phyloP scores from a whole-genome alignment of 2,113 vertebrate genomes.

The Hepsetus odoe region DNA sequence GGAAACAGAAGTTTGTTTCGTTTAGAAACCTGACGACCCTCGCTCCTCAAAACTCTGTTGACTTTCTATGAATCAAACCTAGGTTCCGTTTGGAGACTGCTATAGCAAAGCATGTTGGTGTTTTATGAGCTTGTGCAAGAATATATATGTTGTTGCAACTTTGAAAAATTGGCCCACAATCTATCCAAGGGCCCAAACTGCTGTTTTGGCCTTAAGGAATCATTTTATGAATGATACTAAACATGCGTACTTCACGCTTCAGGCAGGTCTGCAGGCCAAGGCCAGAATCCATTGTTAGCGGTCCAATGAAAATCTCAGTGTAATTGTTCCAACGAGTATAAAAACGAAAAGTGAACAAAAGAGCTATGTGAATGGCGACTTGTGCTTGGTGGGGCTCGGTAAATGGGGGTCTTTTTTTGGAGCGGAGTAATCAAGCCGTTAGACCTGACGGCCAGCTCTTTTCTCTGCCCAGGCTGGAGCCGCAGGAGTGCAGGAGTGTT shows the following conservation, averaged over 20 bases:
- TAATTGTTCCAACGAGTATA: slow-evolving; percentile 37
- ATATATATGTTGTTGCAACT: slow-evolving; percentile 37
- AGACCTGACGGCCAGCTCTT: slow-evolving; percentile 41
- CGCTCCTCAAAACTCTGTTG: slow-evolving; percentile 32
- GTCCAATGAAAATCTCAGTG: slow-evolving; percentile 38
- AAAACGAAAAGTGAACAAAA: slow-evolving; percentile 42
- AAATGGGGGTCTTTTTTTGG: slow-evolving; percentile 30
- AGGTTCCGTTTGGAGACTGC: slow-evolving; percentile 23
- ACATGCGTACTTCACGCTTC: background rate
- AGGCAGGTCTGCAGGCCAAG: slow-evolving; percentile 9
- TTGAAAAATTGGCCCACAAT: slow-evolving; percentile 26
- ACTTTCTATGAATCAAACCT: slow-evolving; percentile 42
- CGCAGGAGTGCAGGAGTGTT: slow-evolving; percentile 63
- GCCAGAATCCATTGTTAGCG: slow-evolving; percentile 21
- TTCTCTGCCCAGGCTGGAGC: slow-evolving; percentile 30
- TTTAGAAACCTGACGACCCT: slow-evolving; percentile 52
- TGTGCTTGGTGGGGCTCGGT: slow-evolving; percentile 21
- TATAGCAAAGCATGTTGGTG: background rate
- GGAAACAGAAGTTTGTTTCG: slow-evolving; percentile 48
- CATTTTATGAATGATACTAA: slow-evolving; percentile 46
- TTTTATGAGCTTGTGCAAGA: slow-evolving; percentile 29
- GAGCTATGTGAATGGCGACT: slow-evolving; percentile 26
- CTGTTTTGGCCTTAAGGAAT: slow-evolving; percentile 13
- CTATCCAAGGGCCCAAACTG: slow-evolving; percentile 30
- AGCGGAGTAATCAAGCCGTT: slow-evolving; percentile 47